These are phyloP conservation scores for Abramis brama DNA, from an alignment of 2,113 vertebrate genomes.

Conservation along the genomic window DNA sequence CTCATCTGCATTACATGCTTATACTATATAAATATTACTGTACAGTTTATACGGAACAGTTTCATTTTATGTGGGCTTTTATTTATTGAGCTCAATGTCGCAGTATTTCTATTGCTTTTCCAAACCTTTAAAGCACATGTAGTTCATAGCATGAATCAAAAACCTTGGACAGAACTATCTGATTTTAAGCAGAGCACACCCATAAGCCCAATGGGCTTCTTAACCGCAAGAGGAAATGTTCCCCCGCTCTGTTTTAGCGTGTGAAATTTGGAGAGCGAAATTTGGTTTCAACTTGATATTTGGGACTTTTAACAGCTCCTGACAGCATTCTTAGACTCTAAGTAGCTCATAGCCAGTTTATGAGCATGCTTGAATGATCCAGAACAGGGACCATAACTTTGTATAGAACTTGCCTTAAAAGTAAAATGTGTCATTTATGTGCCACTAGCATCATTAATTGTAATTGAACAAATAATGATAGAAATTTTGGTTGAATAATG, in stretches of 20 bases:
- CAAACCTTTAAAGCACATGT: conserved; percentile 10
- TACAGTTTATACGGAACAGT: neutral
- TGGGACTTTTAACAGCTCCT: neutral
- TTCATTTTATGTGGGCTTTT: conserved; percentile 19
- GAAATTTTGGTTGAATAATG: neutral
- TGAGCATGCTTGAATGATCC: neutral
- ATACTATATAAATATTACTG: neutral
- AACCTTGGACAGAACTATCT: neutral
- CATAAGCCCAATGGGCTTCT: conserved; percentile 8
- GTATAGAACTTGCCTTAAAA: neutral
- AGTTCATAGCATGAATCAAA: conserved; percentile 19
- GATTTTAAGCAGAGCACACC: conserved; percentile 27
- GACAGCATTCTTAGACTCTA: conserved; percentile 12
- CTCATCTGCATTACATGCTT: neutral
- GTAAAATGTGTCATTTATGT: neutral
- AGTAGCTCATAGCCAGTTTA: conserved; percentile 25
- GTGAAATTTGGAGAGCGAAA: conserved; percentile 22
- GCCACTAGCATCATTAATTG: neutral
- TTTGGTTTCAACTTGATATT: neutral
- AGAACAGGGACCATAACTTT: neutral
- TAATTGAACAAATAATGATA: neutral
- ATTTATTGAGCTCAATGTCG: conserved; percentile 21
- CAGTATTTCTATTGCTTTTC: conserved; percentile 7
- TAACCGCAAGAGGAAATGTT: conserved; percentile 23
- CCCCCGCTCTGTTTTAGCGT: neutral